Percentiles rank a stretch among this genome's conserved stretches.
These are phyloP conservation scores for Lordiphosa andalusiaca DNA, from an alignment of 2,888 invertebrate species.

Conservation along the genomic window DNA sequence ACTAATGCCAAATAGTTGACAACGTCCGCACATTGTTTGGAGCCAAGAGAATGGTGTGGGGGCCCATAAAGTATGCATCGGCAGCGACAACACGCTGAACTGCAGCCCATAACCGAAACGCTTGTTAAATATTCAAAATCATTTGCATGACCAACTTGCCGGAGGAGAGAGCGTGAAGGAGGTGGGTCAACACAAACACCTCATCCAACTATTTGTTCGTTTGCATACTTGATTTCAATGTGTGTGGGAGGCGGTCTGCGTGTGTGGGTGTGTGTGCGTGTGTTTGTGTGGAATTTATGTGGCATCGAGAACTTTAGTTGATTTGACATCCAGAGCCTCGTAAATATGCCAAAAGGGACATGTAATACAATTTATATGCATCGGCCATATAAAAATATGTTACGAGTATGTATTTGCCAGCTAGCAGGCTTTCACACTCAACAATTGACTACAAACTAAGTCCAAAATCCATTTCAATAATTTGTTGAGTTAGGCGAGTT, in stretches of 20 bases:
- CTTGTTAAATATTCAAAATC: slow-evolving; percentile 74
- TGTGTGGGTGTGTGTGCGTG: too few species aligned
- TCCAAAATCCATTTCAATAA: not conserved
- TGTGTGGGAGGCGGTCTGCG: slow-evolving; percentile 35
- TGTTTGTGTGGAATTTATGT: slow-evolving; percentile 65
- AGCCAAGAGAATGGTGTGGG: slow-evolving; percentile 4
- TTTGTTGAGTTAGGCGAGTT: too few species aligned
- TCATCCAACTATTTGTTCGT: slow-evolving; percentile 52
- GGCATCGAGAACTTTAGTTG: slow-evolving; percentile 66
- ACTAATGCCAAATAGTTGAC: slow-evolving; percentile 34
- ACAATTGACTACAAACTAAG: not conserved
- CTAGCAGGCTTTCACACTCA: slow-evolving; percentile 7
- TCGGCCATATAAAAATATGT: slow-evolving; percentile 24
- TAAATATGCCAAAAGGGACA: slow-evolving; percentile 61
- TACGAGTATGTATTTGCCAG: not conserved
- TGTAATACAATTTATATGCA: slow-evolving; percentile 67
- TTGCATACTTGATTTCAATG: slow-evolving; percentile 67
- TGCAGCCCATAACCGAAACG: slow-evolving; percentile 36
- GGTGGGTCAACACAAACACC: slow-evolving; percentile 36
- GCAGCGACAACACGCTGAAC: slow-evolving; percentile 43
- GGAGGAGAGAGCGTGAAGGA: slow-evolving; percentile 4
- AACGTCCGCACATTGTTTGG: slow-evolving; percentile 2
- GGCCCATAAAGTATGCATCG: slow-evolving; percentile 61
- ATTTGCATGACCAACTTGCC: slow-evolving; percentile 57
- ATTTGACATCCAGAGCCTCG: slow-evolving; percentile 67